Evolutionary conservation across 2,888 invertebrate genomes (phyloP).

Genomic region (Agriopis leucophaearia): DNA sequence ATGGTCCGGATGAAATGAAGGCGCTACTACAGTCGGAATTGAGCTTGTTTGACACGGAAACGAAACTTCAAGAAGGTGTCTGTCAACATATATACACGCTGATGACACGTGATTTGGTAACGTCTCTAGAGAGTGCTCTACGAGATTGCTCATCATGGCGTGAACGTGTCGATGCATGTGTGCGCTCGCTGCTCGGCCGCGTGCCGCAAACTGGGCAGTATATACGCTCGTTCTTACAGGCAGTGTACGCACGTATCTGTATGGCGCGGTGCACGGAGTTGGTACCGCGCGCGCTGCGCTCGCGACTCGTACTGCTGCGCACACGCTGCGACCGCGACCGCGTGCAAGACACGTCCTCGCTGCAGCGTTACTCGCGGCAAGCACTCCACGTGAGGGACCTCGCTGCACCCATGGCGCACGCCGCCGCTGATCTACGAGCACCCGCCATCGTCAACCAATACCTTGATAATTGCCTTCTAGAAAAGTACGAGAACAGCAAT

Average conservation of each 20-base stretch:
- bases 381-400: conserved; percentile 55
- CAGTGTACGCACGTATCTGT: conserved; percentile 54
- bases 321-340: conserved; percentile 42
- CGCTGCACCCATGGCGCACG: conserved; percentile 24
- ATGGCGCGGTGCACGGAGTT: conserved; percentile 44
- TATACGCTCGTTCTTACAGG: conserved; percentile 56
- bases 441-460: conserved; percentile 62
- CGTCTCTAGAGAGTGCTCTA: conserved; percentile 38
- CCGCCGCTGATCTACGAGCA: conserved; percentile 42
- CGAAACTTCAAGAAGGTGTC: no score
- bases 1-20: no score
- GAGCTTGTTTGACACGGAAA: no score
- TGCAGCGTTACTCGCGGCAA: conserved; percentile 50
- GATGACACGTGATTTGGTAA: conserved; percentile 37
- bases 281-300: conserved; percentile 47
- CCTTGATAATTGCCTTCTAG: conserved; percentile 53
- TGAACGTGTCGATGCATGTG: conserved; percentile 55
- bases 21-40: no score
- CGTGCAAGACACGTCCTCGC: conserved; percentile 21
- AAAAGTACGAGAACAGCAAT: conserved; percentile 57
- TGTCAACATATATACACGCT: no score
- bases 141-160: conserved; percentile 47
- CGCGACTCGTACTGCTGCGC: conserved; percentile 55
- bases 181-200: conserved; percentile 57
- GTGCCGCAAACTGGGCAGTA: conserved; percentile 66